phyloP scores from a whole-genome alignment of 2,113 vertebrate species.

The Chinchilla lanigera region DNA sequence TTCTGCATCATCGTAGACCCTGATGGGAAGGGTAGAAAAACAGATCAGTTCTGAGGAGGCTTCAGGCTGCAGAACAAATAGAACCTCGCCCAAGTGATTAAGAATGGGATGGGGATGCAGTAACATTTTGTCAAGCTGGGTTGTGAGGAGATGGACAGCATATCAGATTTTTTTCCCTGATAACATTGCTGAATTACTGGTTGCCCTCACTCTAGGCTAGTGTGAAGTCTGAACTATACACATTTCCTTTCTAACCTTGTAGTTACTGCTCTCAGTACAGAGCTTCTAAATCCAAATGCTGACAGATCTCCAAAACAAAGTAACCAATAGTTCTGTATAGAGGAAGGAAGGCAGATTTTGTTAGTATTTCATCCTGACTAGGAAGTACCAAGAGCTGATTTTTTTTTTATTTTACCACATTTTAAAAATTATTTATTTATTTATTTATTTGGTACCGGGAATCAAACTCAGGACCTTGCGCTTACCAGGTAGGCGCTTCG shows the following conservation, averaged over 20 bases:
- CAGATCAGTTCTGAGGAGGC: neutral
- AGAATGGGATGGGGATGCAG: neutral
- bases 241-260: slow-evolving; percentile 48
- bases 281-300: slow-evolving; percentile 37
- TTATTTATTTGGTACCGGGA: no score
- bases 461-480: no score
- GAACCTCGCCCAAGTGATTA: neutral
- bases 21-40: neutral
- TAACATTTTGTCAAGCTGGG: neutral
- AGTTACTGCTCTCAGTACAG: neutral
- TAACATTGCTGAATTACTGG: neutral
- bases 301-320: neutral
- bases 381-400: neutral
- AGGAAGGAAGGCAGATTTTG: slow-evolving; percentile 35
- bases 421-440: no score
- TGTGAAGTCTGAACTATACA: neutral
- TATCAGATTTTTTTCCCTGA: neutral
- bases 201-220: neutral
- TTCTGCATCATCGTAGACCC: neutral
- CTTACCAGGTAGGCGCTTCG: no score
- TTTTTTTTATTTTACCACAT: no score
- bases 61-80: neutral
- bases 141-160: neutral
- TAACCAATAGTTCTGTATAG: neutral
- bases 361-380: neutral